phyloP scores from a whole-genome alignment of 2,888 invertebrate species.

The Stenodera caucasica region DNA sequence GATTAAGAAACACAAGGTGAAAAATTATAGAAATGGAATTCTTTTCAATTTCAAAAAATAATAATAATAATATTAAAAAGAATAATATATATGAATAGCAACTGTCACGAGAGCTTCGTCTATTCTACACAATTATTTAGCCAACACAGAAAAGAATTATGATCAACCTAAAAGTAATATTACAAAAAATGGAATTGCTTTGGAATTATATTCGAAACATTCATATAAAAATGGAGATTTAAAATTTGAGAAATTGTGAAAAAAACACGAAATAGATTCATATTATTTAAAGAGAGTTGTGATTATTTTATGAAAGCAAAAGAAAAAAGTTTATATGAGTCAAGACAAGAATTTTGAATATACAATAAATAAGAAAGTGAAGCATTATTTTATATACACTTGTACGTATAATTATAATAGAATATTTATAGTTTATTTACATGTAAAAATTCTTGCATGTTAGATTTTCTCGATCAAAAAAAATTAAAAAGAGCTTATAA shows the following conservation, averaged over 20 bases:
- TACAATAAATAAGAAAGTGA: not conserved
- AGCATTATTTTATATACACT: not conserved
- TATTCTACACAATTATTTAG: conserved; percentile 5
- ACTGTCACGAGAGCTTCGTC: not conserved
- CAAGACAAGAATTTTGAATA: not conserved
- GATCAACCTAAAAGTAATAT: not conserved
- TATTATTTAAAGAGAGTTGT: not conserved
- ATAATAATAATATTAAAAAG: not conserved
- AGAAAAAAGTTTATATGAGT: not conserved
- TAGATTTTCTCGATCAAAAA: not conserved
- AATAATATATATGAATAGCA: not conserved
- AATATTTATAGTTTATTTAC: not conserved
- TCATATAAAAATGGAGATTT: not conserved
- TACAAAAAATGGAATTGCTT: conserved; percentile 4
- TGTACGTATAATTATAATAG: not conserved
- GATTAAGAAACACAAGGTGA: not conserved
- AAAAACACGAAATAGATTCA: not conserved
- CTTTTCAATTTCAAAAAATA: not conserved
- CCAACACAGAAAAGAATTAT: not conserved
- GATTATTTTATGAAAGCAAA: not conserved
- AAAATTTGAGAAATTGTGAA: not conserved
- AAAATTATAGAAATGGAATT: not conserved
- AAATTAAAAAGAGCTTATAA: not conserved
- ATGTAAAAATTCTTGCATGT: not conserved
- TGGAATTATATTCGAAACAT: not conserved